These are phyloP conservation scores for Eunapius fragilis DNA, from an alignment of 37 sponge, comb jelly and placozoan species.

Conservation along the genomic window DNA sequence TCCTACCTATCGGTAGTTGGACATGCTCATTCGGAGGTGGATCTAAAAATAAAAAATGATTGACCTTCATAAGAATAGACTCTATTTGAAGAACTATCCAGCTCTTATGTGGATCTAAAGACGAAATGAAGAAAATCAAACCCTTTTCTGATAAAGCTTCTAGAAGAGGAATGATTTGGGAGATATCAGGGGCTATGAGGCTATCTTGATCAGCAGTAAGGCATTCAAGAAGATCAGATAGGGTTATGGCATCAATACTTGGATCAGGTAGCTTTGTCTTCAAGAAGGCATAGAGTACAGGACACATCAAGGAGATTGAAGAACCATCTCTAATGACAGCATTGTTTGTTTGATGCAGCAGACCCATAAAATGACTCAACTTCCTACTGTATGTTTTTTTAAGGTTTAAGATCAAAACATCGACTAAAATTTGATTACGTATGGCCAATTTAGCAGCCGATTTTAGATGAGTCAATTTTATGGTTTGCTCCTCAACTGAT, in stretches of 20 bases:
- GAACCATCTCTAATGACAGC: not conserved
- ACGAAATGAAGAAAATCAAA: constrained; percentile 6
- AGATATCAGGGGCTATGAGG: not conserved
- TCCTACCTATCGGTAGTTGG: not conserved
- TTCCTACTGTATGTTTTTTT: not conserved
- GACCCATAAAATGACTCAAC: not conserved
- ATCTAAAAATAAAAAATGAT: not conserved
- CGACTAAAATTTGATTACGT: not conserved
- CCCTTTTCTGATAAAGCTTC: constrained; percentile 8
- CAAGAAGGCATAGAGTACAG: constrained; percentile 10
- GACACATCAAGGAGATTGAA: not conserved
- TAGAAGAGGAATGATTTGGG: not conserved
- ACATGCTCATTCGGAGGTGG: not conserved
- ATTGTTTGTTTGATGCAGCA: not conserved
- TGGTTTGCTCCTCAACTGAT: not conserved
- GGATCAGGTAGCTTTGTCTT: not conserved
- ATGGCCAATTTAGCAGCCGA: not conserved
- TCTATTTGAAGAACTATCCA: constrained; percentile 10
- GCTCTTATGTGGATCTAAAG: not conserved
- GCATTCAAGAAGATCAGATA: not conserved
- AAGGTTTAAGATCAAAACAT: not conserved
- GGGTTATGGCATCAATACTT: not conserved
- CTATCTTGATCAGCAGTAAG: not conserved
- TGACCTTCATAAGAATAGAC: not conserved
- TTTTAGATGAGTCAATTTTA: not conserved